Percentiles rank a stretch among this genome's conserved stretches.
These are phyloP conservation scores for Leucoptera coffeella DNA, from an alignment of 2,888 invertebrate genomes.

Conservation along the genomic window DNA sequence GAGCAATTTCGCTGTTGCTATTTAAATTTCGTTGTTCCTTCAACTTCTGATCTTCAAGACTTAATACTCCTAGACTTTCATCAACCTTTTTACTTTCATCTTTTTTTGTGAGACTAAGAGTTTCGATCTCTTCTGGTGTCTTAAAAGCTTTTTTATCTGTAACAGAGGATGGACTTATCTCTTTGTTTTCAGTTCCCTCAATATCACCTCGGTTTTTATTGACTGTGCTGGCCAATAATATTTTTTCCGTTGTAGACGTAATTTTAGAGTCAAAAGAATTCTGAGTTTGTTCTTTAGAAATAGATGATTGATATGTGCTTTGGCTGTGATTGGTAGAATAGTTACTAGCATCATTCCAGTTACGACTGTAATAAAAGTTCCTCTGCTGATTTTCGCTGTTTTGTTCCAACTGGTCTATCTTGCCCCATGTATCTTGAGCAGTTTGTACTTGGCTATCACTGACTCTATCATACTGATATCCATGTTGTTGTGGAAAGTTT, in stretches of 20 bases:
- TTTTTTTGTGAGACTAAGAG: slow-evolving; percentile 11
- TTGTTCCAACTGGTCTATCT: slow-evolving; percentile 4
- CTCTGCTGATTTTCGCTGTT: background rate
- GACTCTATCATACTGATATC: too few relatives aligned
- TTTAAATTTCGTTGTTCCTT: slow-evolving; percentile 1
- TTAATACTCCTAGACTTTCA: too few relatives aligned
- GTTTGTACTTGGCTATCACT: too few relatives aligned
- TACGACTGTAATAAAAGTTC: background rate
- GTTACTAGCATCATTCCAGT: background rate
- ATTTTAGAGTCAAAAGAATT: too few relatives aligned
- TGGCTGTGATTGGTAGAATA: slow-evolving; percentile 1
- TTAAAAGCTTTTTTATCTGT: slow-evolving; percentile 8
- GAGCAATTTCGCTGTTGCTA: slow-evolving; percentile 3
- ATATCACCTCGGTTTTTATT: slow-evolving; percentile 2
- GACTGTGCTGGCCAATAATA: background rate
- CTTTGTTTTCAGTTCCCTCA: background rate
- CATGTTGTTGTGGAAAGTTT: too few relatives aligned
- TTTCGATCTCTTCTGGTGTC: slow-evolving; percentile 13
- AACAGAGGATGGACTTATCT: too few relatives aligned
- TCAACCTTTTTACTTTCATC: too few relatives aligned
- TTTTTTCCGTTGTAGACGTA: too few relatives aligned
- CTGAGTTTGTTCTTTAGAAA: too few relatives aligned
- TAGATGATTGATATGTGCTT: too few relatives aligned
- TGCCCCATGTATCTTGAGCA: too few relatives aligned
- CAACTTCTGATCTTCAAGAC: slow-evolving; percentile 3